These are phyloP conservation scores for Patella ulyssiponensis DNA, from an alignment of 2,888 invertebrate species.

Conservation along the genomic window DNA sequence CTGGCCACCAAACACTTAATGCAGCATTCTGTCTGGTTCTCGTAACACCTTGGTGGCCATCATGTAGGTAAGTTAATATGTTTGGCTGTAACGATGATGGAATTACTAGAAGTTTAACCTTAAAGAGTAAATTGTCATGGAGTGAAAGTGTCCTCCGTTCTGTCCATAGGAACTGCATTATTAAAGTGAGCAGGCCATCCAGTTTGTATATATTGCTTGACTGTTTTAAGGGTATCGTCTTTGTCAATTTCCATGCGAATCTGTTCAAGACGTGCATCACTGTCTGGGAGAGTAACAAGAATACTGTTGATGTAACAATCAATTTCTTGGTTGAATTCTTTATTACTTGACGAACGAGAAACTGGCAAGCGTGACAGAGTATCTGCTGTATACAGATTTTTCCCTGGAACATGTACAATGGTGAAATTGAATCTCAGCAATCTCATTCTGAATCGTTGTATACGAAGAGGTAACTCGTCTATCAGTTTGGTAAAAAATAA, in stretches of 20 bases:
- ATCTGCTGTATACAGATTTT: conserved; percentile 26
- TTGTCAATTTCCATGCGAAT: neutral
- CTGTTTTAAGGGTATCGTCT: neutral
- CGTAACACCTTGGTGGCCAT: neutral
- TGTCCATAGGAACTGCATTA: neutral
- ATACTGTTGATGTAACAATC: conserved; percentile 7
- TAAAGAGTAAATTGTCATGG: neutral
- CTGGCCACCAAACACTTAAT: neutral
- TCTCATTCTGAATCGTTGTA: neutral
- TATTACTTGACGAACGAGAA: neutral
- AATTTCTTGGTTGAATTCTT: neutral
- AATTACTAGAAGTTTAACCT: neutral
- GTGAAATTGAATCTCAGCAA: neutral
- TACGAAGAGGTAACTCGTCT: neutral
- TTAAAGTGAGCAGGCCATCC: conserved; percentile 1
- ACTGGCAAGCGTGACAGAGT: conserved; percentile 2
- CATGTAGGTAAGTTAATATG: neutral
- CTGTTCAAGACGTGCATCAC: neutral
- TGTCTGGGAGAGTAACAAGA: neutral
- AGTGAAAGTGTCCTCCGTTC: neutral
- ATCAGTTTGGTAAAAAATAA: neutral
- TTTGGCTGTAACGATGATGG: neutral
- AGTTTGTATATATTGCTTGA: neutral
- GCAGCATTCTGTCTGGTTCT: neutral
- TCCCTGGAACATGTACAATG: conserved; percentile 22